Conservation (phyloP, 1,140 invertebrate genomes). For the Apis florea region DNA sequence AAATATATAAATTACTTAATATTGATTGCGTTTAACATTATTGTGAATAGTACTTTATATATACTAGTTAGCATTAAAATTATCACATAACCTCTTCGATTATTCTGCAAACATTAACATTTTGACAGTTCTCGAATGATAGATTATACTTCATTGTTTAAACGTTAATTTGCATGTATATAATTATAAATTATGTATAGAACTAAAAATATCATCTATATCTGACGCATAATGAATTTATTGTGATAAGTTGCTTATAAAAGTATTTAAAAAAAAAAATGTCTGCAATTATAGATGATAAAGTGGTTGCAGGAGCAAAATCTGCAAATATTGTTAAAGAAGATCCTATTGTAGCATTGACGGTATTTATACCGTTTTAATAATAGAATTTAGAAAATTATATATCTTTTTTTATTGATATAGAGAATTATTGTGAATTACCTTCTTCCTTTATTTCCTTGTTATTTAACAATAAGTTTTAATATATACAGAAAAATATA, state of each 20-base stretch:
- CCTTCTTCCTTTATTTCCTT: background rate
- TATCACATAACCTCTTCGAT: conserved; percentile 30
- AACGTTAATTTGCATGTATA: conserved; percentile 1
- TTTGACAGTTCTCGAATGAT: conserved; percentile 54
- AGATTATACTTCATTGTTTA: background rate
- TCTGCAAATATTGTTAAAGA: conserved; percentile 74
- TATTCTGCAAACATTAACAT: background rate
- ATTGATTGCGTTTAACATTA: background rate
- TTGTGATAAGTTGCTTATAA: conserved; percentile 30
- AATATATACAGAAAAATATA: background rate
- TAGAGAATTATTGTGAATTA: background rate
- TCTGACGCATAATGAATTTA: conserved; percentile 42
- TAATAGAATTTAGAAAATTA: background rate
- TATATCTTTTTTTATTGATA: conserved; percentile 3
- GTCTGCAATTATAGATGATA: conserved; percentile 78
- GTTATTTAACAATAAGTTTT: background rate
- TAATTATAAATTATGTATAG: conserved; percentile 32
- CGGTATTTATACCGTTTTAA: conserved; percentile 62
- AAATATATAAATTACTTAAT: background rate
- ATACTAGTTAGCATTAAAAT: background rate
- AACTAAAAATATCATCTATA: background rate
- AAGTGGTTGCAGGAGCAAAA: conserved; percentile 77
- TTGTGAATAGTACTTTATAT: conserved; percentile 23
- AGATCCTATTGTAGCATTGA: conserved; percentile 77
- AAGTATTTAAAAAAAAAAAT: conserved; percentile 59